A percentile compares a stretch with the other conserved stretches of the same genome.
phyloP scores from a whole-genome alignment of 2,797 vertebrate species.

The Phylloscopus collybita region DNA sequence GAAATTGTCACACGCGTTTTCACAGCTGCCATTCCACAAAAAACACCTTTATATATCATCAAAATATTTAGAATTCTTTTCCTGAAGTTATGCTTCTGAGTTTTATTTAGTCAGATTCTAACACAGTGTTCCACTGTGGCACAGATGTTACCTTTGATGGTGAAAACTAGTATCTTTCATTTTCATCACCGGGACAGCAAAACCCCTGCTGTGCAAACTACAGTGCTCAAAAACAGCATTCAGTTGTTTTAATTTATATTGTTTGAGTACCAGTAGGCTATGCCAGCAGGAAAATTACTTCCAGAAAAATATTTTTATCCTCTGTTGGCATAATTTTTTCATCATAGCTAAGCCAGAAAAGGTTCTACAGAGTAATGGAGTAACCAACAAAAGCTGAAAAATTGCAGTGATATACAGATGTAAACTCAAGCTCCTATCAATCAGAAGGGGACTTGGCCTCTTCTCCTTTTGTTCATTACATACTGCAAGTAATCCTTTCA shows the following conservation, averaged over 20 bases:
- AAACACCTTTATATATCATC: neutral
- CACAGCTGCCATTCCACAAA: neutral
- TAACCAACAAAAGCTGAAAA: neutral
- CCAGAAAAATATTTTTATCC: neutral
- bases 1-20: neutral
- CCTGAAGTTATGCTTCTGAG: neutral
- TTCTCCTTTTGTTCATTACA: neutral
- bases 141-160: neutral
- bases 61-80: neutral
- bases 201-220: neutral
- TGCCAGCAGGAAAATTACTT: neutral
- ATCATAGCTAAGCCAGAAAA: neutral
- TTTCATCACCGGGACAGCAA: neutral
- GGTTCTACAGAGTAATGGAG: neutral
- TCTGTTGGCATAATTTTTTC: neutral
- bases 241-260: neutral
- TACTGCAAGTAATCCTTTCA: neutral
- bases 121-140: neutral
- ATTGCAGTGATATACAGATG: neutral
- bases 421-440: neutral
- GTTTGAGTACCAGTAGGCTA: neutral
- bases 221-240: neutral
- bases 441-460: neutral
- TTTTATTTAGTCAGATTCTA: neutral
- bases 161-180: neutral